phyloP scores from a whole-genome alignment of 2,113 vertebrate genomes.

The Fregetta grallaria region DNA sequence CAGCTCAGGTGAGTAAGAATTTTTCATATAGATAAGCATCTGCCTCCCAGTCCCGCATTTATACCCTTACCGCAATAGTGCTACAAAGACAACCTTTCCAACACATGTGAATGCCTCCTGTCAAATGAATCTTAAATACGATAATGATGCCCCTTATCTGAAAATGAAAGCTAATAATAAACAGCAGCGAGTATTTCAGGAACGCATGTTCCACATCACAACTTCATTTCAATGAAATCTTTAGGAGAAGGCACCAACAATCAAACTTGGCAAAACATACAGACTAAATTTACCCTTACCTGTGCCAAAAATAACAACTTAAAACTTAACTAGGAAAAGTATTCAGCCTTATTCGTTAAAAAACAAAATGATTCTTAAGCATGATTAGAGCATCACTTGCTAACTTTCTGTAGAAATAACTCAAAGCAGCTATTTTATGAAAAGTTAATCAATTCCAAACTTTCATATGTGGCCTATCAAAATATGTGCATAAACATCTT shows the following conservation, averaged over 20 bases:
- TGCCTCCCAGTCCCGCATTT: neutral
- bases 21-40: conserved; percentile 6
- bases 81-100: neutral
- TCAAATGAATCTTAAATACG: neutral
- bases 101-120: neutral
- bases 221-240: neutral
- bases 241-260: neutral
- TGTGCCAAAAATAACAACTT: neutral
- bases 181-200: neutral
- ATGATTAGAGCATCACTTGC: neutral
- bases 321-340: neutral
- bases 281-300: neutral
- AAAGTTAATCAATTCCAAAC: conserved; percentile 57
- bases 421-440: conserved; percentile 33
- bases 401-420: conserved; percentile 19
- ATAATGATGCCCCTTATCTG: neutral
- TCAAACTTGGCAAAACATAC: neutral
- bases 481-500: conserved; percentile 13
- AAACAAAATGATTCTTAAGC: neutral
- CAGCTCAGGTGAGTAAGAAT: neutral
- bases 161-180: conserved; percentile 27
- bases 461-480: conserved; percentile 40
- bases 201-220: neutral
- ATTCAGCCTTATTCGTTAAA: neutral
- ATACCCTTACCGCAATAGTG: neutral